Percentiles rank a stretch among this genome's conserved stretches.
phyloP scores from a whole-genome alignment of 2,113 vertebrate species.

The Callopanchax toddi region DNA sequence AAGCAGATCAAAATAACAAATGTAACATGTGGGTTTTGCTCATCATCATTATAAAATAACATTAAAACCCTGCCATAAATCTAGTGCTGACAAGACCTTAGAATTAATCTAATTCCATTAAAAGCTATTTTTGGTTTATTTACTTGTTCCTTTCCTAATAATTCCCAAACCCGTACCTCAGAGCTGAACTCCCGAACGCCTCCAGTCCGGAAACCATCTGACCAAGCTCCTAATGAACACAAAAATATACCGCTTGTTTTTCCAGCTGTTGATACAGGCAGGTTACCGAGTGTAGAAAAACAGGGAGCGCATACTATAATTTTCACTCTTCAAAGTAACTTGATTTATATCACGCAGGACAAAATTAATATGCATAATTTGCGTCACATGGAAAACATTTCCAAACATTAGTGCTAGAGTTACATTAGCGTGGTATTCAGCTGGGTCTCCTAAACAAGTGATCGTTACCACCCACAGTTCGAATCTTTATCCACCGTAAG shows the following conservation, averaged over 20 bases:
- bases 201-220: slow-evolving; percentile 75
- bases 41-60: no score
- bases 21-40: no score
- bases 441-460: slow-evolving; percentile 37
- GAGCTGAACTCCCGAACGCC: slow-evolving; percentile 72
- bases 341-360: slow-evolving; percentile 72
- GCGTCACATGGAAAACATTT: slow-evolving; percentile 66
- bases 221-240: slow-evolving; percentile 78
- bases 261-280: slow-evolving; percentile 79
- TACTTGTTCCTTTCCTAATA: slow-evolving; percentile 28
- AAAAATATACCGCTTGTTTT: slow-evolving; percentile 78
- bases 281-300: slow-evolving; percentile 75
- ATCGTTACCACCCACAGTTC: slow-evolving; percentile 61
- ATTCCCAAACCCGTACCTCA: slow-evolving; percentile 52
- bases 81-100: background rate
- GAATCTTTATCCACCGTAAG: slow-evolving; percentile 60
- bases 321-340: slow-evolving; percentile 68
- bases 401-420: slow-evolving; percentile 45
- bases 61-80: no score
- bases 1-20: no score
- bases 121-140: slow-evolving; percentile 4
- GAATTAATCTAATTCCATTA: background rate
- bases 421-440: slow-evolving; percentile 36
- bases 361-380: slow-evolving; percentile 72
- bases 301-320: slow-evolving; percentile 46